phyloP scores from a whole-genome alignment of 64 coral and sea anemone genomes.

The Montipora efflorescens region DNA sequence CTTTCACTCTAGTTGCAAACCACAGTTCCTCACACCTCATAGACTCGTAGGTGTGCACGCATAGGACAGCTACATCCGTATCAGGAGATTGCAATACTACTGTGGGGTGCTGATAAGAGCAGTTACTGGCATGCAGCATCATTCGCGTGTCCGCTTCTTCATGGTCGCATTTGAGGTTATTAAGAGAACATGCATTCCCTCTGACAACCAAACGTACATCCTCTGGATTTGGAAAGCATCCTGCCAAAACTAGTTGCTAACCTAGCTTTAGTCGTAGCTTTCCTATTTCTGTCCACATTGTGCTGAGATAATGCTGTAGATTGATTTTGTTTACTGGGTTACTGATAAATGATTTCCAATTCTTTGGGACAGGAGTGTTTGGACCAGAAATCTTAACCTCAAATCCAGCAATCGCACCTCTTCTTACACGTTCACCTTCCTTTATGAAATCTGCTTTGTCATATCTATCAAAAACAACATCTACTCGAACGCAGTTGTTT shows the following conservation, averaged over 20 bases:
- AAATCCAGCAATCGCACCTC: not conserved
- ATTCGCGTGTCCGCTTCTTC: slow-evolving; percentile 4
- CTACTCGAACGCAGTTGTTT: no score
- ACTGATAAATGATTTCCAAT: not conserved
- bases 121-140: not conserved
- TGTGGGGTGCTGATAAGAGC: not conserved
- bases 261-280: not conserved
- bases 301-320: not conserved
- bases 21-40: not conserved
- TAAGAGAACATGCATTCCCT: not conserved
- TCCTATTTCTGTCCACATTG: slow-evolving; percentile 1
- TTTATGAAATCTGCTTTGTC: no score
- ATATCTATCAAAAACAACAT: no score
- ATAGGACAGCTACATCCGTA: slow-evolving; percentile 21
- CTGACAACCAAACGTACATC: not conserved
- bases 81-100: not conserved
- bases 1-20: not conserved
- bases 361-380: slow-evolving; percentile 2
- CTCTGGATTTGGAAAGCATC: not conserved
- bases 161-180: not conserved
- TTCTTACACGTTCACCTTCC: not conserved
- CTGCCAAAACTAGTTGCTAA: not conserved
- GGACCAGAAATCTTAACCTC: not conserved
- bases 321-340: not conserved
- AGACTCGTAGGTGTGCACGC: not conserved